Percentiles rank a stretch among this genome's conserved stretches.
These are phyloP conservation scores for Oreortyx pictus DNA, from an alignment of 2,797 vertebrate species.

Conservation along the genomic window DNA sequence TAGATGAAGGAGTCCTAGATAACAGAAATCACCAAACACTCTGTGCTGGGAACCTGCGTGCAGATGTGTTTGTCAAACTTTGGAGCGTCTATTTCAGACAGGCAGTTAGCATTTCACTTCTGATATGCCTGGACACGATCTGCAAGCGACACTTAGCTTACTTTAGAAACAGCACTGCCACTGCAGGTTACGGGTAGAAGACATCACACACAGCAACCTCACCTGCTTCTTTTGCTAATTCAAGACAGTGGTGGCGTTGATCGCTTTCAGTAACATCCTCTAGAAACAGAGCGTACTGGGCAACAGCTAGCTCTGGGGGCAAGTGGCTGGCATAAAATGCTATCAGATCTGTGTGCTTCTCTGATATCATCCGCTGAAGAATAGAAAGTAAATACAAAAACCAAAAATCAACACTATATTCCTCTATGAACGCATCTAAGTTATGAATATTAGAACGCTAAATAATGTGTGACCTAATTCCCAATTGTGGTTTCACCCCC, in stretches of 20 bases:
- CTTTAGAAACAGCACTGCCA: not conserved
- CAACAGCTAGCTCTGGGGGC: slow-evolving; percentile 85
- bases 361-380: slow-evolving; percentile 84
- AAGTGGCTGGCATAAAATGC: slow-evolving; percentile 94
- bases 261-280: slow-evolving; percentile 89
- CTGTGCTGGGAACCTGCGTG: not conserved
- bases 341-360: slow-evolving; percentile 89
- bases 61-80: not conserved
- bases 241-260: slow-evolving; percentile 88
- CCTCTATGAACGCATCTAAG: not conserved
- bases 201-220: not conserved
- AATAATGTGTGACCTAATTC: not conserved
- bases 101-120: not conserved
- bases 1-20: not conserved
- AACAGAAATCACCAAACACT: not conserved
- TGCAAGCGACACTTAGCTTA: not conserved
- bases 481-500: not conserved
- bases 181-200: not conserved
- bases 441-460: not conserved
- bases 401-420: not conserved
- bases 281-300: slow-evolving; percentile 90
- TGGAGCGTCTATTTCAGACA: not conserved
- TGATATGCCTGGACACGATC: not conserved
- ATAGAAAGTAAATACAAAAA: not conserved
- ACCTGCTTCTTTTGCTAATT: slow-evolving; percentile 92